Percentiles rank a stretch among this genome's conserved stretches.
Conservation (phyloP, 2,888 invertebrate genomes). For the Microplitis deprimator region DNA sequence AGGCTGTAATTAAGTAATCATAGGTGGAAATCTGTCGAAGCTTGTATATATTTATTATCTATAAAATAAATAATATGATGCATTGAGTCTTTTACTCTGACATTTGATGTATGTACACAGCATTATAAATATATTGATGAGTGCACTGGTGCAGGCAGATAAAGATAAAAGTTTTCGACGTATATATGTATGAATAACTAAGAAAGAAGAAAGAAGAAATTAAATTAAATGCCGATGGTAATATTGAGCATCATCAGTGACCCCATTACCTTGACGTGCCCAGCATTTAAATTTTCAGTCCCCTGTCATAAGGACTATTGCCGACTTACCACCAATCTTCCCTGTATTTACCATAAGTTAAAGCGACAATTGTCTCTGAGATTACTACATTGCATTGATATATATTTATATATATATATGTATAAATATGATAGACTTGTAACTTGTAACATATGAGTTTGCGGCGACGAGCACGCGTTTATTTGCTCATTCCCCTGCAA, state of each 20-base stretch:
- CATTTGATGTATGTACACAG: slow-evolving; percentile 31
- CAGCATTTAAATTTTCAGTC: slow-evolving; percentile 53
- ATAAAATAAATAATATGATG: slow-evolving; percentile 20
- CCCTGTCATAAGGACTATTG: slow-evolving; percentile 60
- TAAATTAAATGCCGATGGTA: slow-evolving; percentile 44
- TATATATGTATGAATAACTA: slow-evolving; percentile 37
- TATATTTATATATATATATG: slow-evolving; percentile 5
- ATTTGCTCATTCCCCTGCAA: background rate
- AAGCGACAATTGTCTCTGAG: slow-evolving; percentile 48
- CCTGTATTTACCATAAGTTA: slow-evolving; percentile 55
- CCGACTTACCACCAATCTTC: slow-evolving; percentile 49
- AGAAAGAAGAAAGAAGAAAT: slow-evolving; percentile 36
- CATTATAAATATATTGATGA: background rate
- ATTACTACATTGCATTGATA: slow-evolving; percentile 18
- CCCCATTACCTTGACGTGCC: slow-evolving; percentile 61
- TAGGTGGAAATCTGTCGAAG: slow-evolving; percentile 35
- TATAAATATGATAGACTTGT: background rate
- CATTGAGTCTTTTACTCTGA: slow-evolving; percentile 20
- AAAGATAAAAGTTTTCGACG: slow-evolving; percentile 15
- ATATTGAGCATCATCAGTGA: slow-evolving; percentile 44
- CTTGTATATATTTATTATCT: background rate
- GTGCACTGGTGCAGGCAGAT: background rate
- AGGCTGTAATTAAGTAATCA: slow-evolving; percentile 39
- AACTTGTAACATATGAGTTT: background rate
- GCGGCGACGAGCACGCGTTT: background rate